phyloP scores from a whole-genome alignment of 2,888 invertebrate species.

The Clistopyga incitator region DNA sequence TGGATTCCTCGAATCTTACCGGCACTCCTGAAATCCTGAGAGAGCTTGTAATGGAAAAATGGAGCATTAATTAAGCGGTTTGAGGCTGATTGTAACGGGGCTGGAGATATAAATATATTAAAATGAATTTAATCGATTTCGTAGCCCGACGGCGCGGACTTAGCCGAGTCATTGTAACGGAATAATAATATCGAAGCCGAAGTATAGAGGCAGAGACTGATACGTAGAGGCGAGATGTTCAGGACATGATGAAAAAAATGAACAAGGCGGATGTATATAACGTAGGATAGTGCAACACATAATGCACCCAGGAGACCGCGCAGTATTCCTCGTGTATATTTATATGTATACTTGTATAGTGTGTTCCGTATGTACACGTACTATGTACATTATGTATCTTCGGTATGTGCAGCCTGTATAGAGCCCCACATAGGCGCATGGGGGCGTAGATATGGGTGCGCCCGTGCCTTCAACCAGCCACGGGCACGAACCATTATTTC shows the following conservation, averaged over 20 bases:
- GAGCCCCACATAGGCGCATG: constrained; percentile 80
- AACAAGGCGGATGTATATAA: constrained; percentile 76
- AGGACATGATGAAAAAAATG: constrained; percentile 67
- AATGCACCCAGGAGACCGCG: constrained; percentile 65
- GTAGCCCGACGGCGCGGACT: constrained; percentile 9
- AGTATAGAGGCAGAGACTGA: constrained; percentile 48
- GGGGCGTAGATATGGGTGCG: constrained; percentile 85
- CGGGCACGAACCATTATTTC: constrained; percentile 84
- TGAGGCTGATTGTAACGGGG: background rate
- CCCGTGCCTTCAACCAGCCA: constrained; percentile 82
- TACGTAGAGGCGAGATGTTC: constrained; percentile 62
- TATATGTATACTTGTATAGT: constrained; percentile 56
- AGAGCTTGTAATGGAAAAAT: constrained; percentile 16
- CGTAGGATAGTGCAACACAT: constrained; percentile 68
- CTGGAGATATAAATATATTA: constrained; percentile 3
- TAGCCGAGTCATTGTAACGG: constrained; percentile 53
- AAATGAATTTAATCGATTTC: constrained; percentile 13
- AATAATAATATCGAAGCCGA: constrained; percentile 43
- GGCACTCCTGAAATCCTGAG: constrained; percentile 1
- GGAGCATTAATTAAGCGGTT: constrained; percentile 5
- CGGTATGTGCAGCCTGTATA: constrained; percentile 70
- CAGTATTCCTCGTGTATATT: constrained; percentile 42
- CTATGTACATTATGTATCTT: constrained; percentile 69
- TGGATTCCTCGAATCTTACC: background rate
- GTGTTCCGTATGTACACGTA: constrained; percentile 27